Evolutionary conservation across 1,140 invertebrate genomes (phyloP).

Genomic region (Maconellicoccus hirsutus): DNA sequence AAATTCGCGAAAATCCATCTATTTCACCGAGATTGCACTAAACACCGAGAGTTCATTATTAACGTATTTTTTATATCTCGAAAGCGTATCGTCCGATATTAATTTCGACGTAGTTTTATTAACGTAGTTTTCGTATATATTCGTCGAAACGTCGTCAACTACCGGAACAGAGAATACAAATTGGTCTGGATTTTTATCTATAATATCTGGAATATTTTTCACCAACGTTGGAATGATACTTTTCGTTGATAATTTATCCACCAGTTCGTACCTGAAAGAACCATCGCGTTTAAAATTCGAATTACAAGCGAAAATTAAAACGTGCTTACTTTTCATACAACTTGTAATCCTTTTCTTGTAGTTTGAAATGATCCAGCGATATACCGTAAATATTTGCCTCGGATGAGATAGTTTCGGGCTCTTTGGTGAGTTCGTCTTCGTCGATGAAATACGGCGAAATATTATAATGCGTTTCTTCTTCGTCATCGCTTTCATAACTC

Average conservation of each 20-base stretch:
- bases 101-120: background rate
- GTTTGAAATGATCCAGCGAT: background rate
- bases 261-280: background rate
- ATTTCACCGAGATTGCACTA: background rate
- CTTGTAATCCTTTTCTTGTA: background rate
- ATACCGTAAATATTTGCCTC: background rate
- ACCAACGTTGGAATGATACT: background rate
- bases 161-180: background rate
- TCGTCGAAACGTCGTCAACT: background rate
- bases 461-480: background rate
- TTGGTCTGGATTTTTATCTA: background rate
- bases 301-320: no score
- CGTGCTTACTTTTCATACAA: background rate
- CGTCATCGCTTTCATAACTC: constrained; percentile 10
- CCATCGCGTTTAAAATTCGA: no score
- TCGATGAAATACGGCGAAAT: background rate
- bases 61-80: background rate
- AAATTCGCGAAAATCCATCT: no score
- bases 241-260: background rate
- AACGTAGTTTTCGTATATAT: background rate
- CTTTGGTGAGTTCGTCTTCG: background rate
- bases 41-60: background rate
- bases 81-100: background rate
- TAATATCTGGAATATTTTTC: background rate
- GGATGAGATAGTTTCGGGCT: background rate